Evolutionary conservation across 2,888 invertebrate genomes (phyloP).

Genomic region (Rhaphigaster nebulosa): DNA sequence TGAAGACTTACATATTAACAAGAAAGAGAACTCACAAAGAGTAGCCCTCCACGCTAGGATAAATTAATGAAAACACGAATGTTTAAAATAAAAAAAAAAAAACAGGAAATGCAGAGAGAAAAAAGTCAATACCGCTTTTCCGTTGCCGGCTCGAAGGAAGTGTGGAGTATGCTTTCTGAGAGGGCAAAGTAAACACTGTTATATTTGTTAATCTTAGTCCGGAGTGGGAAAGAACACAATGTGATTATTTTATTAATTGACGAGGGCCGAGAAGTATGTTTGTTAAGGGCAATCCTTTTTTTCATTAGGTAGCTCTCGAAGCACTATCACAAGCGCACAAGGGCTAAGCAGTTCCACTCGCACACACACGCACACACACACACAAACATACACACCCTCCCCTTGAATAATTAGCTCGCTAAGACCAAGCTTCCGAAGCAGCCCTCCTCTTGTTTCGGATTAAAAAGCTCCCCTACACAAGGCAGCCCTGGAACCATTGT

Average conservation of each 20-base stretch:
- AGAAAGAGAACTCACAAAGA: slow-evolving; percentile 27
- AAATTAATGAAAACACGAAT: slow-evolving; percentile 36
- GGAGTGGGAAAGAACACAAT: slow-evolving; percentile 56
- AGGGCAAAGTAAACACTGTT: slow-evolving; percentile 52
- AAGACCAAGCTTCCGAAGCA: slow-evolving; percentile 43
- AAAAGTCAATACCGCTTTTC: slow-evolving; percentile 48
- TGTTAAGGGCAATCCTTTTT: slow-evolving; percentile 53
- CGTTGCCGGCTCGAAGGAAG: slow-evolving; percentile 30
- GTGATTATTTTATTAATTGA: slow-evolving; percentile 58
- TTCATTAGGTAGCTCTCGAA: slow-evolving; percentile 52
- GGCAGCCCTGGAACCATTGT: slow-evolving; percentile 47
- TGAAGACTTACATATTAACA: slow-evolving; percentile 34
- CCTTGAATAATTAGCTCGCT: slow-evolving; percentile 51
- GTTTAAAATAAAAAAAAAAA: neutral
- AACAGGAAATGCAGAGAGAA: neutral
- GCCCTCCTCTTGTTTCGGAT: slow-evolving; percentile 31
- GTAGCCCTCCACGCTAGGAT: neutral
- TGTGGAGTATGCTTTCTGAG: slow-evolving; percentile 56
- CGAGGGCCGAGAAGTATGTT: slow-evolving; percentile 57
- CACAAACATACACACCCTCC: neutral
- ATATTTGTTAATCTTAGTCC: slow-evolving; percentile 57
- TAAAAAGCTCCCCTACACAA: slow-evolving; percentile 42
- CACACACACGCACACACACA: neutral
- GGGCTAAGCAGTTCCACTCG: neutral
- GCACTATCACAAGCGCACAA: neutral